These are phyloP conservation scores for Machaerirhynchus nigripectus DNA, from an alignment of 2,113 vertebrate genomes.

Conservation along the genomic window DNA sequence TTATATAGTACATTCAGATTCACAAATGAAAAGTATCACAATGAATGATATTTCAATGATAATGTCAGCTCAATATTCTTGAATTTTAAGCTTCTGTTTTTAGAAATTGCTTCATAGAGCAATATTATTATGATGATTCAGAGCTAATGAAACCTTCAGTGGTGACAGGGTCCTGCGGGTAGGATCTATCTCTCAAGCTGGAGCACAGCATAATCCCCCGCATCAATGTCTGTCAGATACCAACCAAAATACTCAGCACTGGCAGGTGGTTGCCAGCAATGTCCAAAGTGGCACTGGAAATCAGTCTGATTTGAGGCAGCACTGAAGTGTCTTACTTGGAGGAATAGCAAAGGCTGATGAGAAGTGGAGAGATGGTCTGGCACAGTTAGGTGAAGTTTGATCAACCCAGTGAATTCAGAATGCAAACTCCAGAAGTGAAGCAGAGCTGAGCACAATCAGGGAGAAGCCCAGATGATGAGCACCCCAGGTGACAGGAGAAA, in stretches of 20 bases:
- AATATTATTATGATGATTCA: conserved; percentile 10
- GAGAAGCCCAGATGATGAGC: background rate
- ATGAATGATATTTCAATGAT: background rate
- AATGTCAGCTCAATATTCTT: background rate
- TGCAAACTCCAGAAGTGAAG: background rate
- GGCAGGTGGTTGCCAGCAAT: background rate
- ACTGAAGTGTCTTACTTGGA: background rate
- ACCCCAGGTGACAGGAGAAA: background rate
- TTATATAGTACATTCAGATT: background rate
- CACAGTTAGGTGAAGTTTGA: background rate
- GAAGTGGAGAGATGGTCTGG: background rate
- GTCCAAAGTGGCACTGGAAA: background rate
- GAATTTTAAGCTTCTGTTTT: conserved; percentile 20
- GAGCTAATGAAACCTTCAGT: background rate
- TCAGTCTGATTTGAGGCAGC: background rate
- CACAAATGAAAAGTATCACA: background rate
- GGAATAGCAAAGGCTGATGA: background rate
- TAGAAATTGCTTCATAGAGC: conserved; percentile 6
- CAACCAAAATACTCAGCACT: background rate
- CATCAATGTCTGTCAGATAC: background rate
- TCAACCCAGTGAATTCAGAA: background rate
- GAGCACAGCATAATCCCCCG: background rate
- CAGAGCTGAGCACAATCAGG: background rate
- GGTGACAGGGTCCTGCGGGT: background rate
- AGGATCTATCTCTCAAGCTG: background rate